Percentiles rank a stretch among this genome's conserved stretches.
Evolutionary conservation across 2,113 vertebrate species (phyloP).

Genomic region (Crotalus tigris): DNA sequence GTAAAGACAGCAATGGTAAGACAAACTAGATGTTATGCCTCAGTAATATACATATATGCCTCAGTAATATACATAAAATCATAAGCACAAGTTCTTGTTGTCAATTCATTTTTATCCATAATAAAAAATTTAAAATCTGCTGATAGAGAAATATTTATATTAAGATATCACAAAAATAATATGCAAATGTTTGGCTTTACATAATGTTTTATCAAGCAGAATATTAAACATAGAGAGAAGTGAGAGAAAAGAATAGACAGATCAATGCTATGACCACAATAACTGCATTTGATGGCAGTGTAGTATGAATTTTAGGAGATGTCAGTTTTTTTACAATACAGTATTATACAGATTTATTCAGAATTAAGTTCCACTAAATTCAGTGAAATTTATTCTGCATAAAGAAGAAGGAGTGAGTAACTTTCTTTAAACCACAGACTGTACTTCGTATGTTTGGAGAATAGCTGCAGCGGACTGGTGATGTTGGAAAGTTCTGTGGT

Average conservation of each 20-base stretch:
- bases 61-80: not conserved
- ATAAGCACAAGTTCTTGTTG: not conserved
- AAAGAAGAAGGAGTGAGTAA: no score
- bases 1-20: not conserved
- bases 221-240: not conserved
- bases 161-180: not conserved
- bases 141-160: not conserved
- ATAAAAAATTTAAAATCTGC: not conserved
- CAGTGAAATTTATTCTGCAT: not conserved
- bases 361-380: not conserved
- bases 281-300: not conserved
- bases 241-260: not conserved
- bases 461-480: no score
- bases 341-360: not conserved
- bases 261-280: not conserved
- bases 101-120: not conserved
- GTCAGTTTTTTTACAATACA: not conserved
- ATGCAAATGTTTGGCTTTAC: not conserved
- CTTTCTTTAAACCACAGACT: no score
- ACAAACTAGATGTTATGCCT: not conserved
- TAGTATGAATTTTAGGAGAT: not conserved
- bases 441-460: no score
- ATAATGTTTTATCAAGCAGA: not conserved
- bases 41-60: not conserved
- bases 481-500: no score